Evolutionary conservation across 2,797 vertebrate species (phyloP), one percentile per base, ranked within the genome.

Genomic region (Gouania willdenowi): DNA sequence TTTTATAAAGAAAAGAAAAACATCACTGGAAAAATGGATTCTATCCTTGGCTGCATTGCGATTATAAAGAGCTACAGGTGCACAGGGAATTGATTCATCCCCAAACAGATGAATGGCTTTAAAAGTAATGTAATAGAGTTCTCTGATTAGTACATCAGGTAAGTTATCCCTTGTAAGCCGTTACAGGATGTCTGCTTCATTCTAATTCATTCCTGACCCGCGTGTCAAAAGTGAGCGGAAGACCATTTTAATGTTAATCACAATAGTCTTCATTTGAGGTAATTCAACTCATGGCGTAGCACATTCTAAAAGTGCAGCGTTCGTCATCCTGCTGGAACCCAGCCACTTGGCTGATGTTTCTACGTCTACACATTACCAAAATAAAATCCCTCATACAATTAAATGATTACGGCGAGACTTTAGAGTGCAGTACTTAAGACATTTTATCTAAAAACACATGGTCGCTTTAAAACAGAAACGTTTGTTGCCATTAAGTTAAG

Each of bases 311-410:
- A 49, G 33, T 15, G 7, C 26, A 36, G 26, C 25, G 26, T 14
- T 76, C 57, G 64, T 54, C 2, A 3, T 37, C 34, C 51, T 39
- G 58, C 57, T 84, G 77, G 75, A 74, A 15, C 15, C 1, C 53
- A 72, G 71, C 78, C 75, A 80, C 60, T 69, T 78, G 76, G 80
- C 72, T 72, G 49, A n/a, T 0, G 27, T 30, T 43, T 17, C 36
- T 53, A 21, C 61, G 42, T 36, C 28, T 60, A 74, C 52, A 71
- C 49, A 41, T 31, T 42, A 57, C 37, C 28, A 41, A 32, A 66
- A 8, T n/a, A n/a, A n/a, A n/a, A n/a, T n/a, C n/a, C n/a, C n/a
- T n/a, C n/a, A n/a, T n/a, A n/a, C n/a, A n/a, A n/a, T n/a, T n/a
- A n/a, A n/a, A n/a, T n/a, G n/a, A n/a, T n/a, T n/a, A n/a, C n/a